phyloP scores from a whole-genome alignment of 2,113 vertebrate genomes.

The Scartelaos histophorus region DNA sequence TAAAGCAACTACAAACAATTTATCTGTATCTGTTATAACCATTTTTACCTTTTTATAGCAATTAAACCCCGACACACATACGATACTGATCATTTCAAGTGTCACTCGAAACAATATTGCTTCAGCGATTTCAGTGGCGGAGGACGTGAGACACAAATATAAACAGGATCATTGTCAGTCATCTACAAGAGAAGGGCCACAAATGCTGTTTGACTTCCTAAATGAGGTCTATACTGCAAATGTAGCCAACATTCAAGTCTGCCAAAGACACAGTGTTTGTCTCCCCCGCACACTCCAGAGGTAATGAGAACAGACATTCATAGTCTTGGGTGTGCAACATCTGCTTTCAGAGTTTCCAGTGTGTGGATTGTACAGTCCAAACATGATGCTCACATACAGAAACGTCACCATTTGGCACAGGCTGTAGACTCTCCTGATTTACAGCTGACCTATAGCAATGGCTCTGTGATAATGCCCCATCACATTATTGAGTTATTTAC shows the following conservation, averaged over 20 bases:
- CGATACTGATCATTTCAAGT: conserved; percentile 42
- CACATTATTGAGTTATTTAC: conserved; percentile 13
- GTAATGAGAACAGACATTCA: conserved; percentile 63
- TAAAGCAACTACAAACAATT: neutral
- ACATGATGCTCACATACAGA: conserved; percentile 17
- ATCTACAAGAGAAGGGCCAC: conserved; percentile 9
- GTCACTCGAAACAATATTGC: conserved; percentile 49
- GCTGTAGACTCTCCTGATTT: conserved; percentile 20
- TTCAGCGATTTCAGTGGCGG: conserved; percentile 36
- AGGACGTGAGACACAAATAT: conserved; percentile 57
- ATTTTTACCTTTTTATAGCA: conserved; percentile 12
- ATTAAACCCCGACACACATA: conserved; percentile 25
- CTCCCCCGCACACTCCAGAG: conserved; percentile 28
- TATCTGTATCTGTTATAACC: neutral
- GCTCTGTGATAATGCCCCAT: conserved; percentile 5
- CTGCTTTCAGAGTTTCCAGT: conserved; percentile 24
- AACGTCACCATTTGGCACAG: conserved; percentile 25
- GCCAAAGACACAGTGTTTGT: conserved; percentile 23
- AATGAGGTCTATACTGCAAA: conserved; percentile 21
- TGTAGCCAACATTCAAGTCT: conserved; percentile 14
- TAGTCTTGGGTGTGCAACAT: conserved; percentile 42
- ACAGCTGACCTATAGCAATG: conserved; percentile 18
- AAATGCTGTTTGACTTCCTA: neutral
- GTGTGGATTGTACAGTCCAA: conserved; percentile 41
- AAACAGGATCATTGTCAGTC: conserved; percentile 23